Evolutionary conservation across 2,113 vertebrate species (phyloP).

Genomic region (Macroglossus sobrinus): DNA sequence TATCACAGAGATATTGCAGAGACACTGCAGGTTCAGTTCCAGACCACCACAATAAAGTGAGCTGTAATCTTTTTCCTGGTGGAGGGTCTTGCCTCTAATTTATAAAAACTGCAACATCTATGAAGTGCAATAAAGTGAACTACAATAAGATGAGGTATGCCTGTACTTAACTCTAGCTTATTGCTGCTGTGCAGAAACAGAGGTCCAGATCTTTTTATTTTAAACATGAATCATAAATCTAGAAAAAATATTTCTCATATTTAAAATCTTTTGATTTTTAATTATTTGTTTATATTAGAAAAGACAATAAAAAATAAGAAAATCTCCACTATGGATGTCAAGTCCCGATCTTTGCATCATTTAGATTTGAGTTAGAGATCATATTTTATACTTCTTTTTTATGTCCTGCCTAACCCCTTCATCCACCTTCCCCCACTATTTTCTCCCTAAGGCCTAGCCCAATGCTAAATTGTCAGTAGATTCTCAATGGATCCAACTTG

Average conservation of each 20-base stretch:
- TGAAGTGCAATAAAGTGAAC: not conserved
- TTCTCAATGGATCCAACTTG: not conserved
- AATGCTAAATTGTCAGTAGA: not conserved
- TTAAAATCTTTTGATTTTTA: not conserved
- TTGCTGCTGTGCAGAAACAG: not conserved
- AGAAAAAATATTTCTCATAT: not conserved
- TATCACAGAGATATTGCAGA: too few species aligned
- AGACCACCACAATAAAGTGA: not conserved
- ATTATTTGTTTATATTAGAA: not conserved
- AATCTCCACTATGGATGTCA: not conserved
- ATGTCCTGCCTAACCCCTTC: not conserved
- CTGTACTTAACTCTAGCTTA: not conserved
- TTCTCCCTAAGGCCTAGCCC: not conserved
- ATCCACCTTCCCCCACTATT: not conserved
- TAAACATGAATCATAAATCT: slow-evolving; percentile 1
- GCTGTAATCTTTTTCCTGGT: not conserved
- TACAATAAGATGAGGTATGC: not conserved
- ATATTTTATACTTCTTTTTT: not conserved
- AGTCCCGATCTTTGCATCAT: not conserved
- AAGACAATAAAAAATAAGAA: not conserved
- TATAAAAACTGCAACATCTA: not conserved
- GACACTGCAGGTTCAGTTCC: not conserved
- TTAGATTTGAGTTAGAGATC: not conserved
- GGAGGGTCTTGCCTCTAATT: not conserved
- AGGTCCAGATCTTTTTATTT: not conserved